Evolutionary conservation across 1,140 invertebrate genomes (phyloP), one percentile per base, ranked within the genome.

Genomic region (Drosophila equinoxialis): DNA sequence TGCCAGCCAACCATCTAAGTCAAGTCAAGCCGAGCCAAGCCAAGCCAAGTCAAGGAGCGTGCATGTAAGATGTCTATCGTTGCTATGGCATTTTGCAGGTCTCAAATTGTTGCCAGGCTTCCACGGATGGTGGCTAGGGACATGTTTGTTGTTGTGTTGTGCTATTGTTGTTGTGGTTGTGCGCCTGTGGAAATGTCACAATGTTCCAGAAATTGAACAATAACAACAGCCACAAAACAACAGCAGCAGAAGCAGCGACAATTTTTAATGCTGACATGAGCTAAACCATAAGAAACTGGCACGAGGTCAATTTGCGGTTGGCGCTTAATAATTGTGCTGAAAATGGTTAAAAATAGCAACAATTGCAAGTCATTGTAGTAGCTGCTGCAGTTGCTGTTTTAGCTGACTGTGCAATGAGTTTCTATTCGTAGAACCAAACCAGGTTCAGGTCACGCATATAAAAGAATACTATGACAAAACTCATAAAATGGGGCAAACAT

Each of bases 71-170:
- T 59, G 30, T 59, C 33, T 59, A 59, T 59, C 57, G 57, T 39
- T 23, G 51, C 37, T n/a, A 57, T 70, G 60, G 55, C 68, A 57
- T 70, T 70, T 54, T 39, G 61, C 51, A 35, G 33, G 13, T 62
- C 59, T 62, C 59, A n/a, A 58, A 26, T 35, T 20, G 55, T 17
- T 20, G 13, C 14, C 33, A 20, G 17, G 5, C 7, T 39, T 30
- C 30, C 30, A 35, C 1, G 10, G 57, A 20, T 23, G 45, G 17
- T 6, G 10, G n/a, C 17, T 51, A 20, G 14, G 14, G 57, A 59
- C 33, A 39, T 59, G 57, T 37, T 37, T 59, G n/a, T 39, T 59
- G 33, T 23, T 10, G 8, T 51, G 17, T 10, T 57, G 14, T 55
- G 51, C 23, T 11, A 10, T 35, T 59, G 54, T 51, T 51, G 48